phyloP scores from a whole-genome alignment of 2,888 invertebrate genomes.

The Operophtera brumata region DNA sequence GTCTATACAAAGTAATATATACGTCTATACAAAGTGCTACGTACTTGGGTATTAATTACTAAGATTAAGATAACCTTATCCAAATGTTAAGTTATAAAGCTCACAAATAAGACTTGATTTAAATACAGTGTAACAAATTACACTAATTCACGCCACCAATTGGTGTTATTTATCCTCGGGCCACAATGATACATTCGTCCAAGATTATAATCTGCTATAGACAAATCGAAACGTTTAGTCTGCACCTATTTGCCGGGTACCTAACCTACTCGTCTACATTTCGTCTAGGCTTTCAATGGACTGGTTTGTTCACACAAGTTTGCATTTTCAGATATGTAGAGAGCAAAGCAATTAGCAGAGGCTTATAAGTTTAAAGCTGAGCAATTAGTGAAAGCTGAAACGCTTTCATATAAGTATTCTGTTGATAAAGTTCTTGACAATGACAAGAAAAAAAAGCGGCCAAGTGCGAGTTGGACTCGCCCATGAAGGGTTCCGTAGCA shows the following conservation, averaged over 20 bases:
- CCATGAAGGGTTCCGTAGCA: too few species aligned
- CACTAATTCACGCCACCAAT: conserved; percentile 44
- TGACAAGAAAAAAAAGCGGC: too few species aligned
- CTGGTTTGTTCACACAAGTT: not conserved
- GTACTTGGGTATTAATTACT: too few species aligned
- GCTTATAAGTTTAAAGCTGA: not conserved
- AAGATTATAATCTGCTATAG: conserved; percentile 64
- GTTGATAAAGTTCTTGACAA: conserved; percentile 6
- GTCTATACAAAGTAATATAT: not conserved
- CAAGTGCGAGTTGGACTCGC: too few species aligned
- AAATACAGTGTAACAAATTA: conserved; percentile 43
- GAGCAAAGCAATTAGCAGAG: not conserved
- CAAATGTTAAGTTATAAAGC: conserved; percentile 12
- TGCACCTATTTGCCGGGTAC: conserved; percentile 37
- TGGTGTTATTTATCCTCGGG: conserved; percentile 46
- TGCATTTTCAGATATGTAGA: not conserved
- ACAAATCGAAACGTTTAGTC: conserved; percentile 58
- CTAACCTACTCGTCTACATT: conserved; percentile 20
- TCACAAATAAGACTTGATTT: conserved; percentile 29
- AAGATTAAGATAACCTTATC: conserved; percentile 24
- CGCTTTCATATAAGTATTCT: not conserved
- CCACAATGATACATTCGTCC: conserved; percentile 62
- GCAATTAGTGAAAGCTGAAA: not conserved
- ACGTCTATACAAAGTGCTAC: too few species aligned
- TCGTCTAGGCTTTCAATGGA: not conserved